phyloP scores from a whole-genome alignment of 2,113 vertebrate genomes.

The Tylochromis polylepis region DNA sequence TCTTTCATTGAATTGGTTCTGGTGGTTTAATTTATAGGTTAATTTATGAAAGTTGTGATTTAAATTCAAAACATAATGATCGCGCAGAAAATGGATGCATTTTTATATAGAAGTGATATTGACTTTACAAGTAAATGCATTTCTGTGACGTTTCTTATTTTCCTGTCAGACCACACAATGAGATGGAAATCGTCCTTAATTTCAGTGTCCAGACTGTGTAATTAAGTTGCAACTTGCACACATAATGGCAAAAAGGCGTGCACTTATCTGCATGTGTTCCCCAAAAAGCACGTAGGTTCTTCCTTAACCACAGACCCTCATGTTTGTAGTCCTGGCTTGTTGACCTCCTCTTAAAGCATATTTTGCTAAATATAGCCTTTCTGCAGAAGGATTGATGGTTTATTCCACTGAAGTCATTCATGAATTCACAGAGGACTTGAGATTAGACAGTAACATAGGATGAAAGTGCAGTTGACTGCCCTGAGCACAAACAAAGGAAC shows the following conservation, averaged over 20 bases:
- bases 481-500: conserved; percentile 52
- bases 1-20: neutral
- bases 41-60: neutral
- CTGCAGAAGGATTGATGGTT: neutral
- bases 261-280: neutral
- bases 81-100: neutral
- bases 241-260: neutral
- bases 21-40: neutral
- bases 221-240: neutral
- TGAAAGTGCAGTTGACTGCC: neutral
- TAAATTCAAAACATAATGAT: neutral
- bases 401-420: neutral
- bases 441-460: conserved; percentile 42
- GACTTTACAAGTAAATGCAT: neutral
- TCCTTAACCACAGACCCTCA: neutral
- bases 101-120: neutral
- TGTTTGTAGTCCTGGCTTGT: neutral
- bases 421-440: neutral
- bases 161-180: neutral
- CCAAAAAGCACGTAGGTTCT: neutral
- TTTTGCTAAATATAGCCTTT: conserved; percentile 2
- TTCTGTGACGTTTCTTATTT: neutral
- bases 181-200: neutral
- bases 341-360: neutral
- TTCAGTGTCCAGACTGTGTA: neutral